Evolutionary conservation across 1,140 invertebrate species (phyloP), one percentile per base, ranked within the genome.

Genomic region (Caenorhabditis tropicalis): DNA sequence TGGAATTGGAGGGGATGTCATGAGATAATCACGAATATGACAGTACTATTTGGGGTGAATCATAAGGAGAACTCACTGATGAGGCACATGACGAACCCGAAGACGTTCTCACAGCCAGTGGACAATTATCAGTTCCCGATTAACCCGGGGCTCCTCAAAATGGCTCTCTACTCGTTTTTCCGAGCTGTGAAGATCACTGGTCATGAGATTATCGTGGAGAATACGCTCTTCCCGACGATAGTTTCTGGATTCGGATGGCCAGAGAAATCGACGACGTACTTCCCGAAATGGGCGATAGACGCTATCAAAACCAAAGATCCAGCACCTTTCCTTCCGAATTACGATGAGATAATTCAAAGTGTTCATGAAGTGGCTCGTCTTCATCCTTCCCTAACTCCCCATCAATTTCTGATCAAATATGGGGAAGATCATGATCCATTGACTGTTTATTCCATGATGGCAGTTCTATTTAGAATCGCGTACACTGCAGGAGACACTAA

Each of bases 381-480:
- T 12, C 36, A 74, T 21, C 5, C 33, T 9, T 43, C n/a, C 10
- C n/a, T 74, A 0, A 74, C 65, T 7, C 36, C 36, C 16, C 9
- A 27, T 74, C 65, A 74, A 27, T 74, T 43, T 43, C 19, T 74
- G 65, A 24, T 43, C 0, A 43, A 21, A 74, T 74, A 74, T 43
- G 65, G 36, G 4, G 65, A 74, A 21, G 65, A 74, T 74, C 16
- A 2, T 0, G 36, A 74, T 43, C 65, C 65, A 9, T 24, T 9
- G 21, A 74, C 65, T 21, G 24, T 19, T 10, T 24, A 74, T n/a
- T 65, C 60, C 51, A 51, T 83, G 46, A 31, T 83, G 24, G 58
- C 74, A 0, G 74, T 83, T 1, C 2, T 83, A 19, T 56, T 83
- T n/a, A 48, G 21, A 4, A 31, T 83, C 43, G 36, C 43, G 3